These are phyloP conservation scores for Pristis pectinata DNA, from an alignment of 2,797 vertebrate genomes.

Conservation along the genomic window DNA sequence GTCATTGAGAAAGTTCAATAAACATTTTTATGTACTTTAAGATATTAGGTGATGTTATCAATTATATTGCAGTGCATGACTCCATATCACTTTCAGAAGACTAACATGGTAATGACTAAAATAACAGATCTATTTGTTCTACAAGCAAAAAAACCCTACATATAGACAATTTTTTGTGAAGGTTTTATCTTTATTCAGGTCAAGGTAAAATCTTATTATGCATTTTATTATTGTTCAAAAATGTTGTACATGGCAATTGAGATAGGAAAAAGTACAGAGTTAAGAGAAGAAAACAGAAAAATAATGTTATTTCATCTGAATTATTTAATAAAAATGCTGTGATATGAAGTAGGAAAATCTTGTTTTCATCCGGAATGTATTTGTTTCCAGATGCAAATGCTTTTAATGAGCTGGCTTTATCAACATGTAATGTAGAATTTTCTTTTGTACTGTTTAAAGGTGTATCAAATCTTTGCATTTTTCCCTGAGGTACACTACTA, in stretches of 20 bases:
- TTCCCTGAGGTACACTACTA: background rate
- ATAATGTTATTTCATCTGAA: background rate
- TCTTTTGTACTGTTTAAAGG: background rate
- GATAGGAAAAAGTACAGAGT: background rate
- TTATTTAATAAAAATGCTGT: background rate
- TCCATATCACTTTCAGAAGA: background rate
- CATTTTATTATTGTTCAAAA: background rate
- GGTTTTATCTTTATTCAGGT: background rate
- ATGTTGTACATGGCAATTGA: background rate
- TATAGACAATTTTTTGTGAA: background rate
- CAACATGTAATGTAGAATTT: background rate
- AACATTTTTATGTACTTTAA: background rate
- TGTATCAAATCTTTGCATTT: background rate
- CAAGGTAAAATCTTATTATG: background rate
- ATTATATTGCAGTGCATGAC: background rate
- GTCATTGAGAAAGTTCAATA: background rate
- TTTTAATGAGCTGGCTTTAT: background rate
- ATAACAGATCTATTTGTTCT: background rate
- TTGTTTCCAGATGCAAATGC: background rate
- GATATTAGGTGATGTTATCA: background rate
- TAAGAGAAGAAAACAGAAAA: background rate
- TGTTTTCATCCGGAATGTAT: background rate
- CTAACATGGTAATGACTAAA: background rate
- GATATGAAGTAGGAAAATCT: background rate
- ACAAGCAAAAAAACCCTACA: background rate